Percentiles rank a stretch among this genome's conserved stretches.
Evolutionary conservation across 2,797 vertebrate genomes (phyloP).

Genomic region (Labeo calbasu): DNA sequence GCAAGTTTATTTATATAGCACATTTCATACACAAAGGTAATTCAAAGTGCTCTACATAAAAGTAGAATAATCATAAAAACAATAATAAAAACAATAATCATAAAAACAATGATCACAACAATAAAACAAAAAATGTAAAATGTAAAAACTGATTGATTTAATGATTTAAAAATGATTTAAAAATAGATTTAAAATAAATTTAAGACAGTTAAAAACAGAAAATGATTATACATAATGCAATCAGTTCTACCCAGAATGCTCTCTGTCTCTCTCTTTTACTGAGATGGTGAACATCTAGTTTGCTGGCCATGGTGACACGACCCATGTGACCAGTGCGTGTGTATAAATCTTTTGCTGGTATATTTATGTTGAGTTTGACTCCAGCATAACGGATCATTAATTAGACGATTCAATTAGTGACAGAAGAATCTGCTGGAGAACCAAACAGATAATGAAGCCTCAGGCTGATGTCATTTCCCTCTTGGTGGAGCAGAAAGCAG

Average conservation of each 20-base stretch:
- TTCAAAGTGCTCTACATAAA: too few species aligned
- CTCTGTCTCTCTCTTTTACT: neutral
- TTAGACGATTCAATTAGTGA: neutral
- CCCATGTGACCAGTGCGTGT: neutral
- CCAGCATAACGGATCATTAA: neutral
- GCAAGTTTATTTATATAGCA: too few species aligned
- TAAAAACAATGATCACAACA: too few species aligned
- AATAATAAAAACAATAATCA: too few species aligned
- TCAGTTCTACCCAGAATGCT: slow-evolving; percentile 17
- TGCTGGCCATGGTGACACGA: neutral
- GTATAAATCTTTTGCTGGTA: neutral
- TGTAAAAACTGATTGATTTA: too few species aligned
- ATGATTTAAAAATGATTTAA: too few species aligned
- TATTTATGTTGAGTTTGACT: neutral
- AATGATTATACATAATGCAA: too few species aligned
- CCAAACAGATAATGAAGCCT: neutral
- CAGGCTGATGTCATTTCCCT: neutral
- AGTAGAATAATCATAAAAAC: too few species aligned
- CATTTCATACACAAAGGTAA: too few species aligned
- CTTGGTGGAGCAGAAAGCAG: neutral
- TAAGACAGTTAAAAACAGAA: too few species aligned
- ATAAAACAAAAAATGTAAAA: too few species aligned
- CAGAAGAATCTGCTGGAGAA: neutral
- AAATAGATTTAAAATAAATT: too few species aligned
- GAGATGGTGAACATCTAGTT: neutral